Percentiles rank a stretch among this genome's conserved stretches.
Conservation (phyloP, 2,113 vertebrate genomes). For the Ranitomeya variabilis region DNA sequence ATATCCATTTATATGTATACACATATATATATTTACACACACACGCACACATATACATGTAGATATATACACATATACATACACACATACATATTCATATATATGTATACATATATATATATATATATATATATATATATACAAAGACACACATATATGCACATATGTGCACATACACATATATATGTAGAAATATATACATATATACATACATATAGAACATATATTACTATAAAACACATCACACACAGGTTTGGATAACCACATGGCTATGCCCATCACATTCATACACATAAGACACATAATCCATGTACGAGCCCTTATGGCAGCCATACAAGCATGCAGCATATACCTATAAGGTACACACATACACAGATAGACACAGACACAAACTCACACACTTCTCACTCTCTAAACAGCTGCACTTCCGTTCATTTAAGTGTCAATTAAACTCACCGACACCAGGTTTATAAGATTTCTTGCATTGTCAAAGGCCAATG, state of each 20-base stretch:
- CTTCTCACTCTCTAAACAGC: slow-evolving; percentile 24
- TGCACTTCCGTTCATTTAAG: slow-evolving; percentile 30
- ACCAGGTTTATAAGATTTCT: slow-evolving; percentile 32
- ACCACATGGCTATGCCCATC: no score
- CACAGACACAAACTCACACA: background rate
- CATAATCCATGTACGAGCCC: no score
- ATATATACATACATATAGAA: background rate
- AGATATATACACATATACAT: background rate
- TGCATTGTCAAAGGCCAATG: slow-evolving; percentile 8
- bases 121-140: background rate
- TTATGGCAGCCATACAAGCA: background rate
- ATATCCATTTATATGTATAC: no score
- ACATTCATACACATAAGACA: background rate
- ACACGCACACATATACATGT: background rate
- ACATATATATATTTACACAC: no score
- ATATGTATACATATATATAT: background rate
- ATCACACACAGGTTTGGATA: background rate
- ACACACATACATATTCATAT: background rate
- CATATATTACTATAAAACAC: background rate
- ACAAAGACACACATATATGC: background rate
- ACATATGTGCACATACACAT: background rate
- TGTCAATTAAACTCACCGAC: slow-evolving; percentile 40
- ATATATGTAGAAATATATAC: no score
- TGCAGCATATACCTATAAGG: background rate
- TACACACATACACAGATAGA: background rate